Conservation (phyloP, 2,113 vertebrate species). For the Cavia porcellus region DNA sequence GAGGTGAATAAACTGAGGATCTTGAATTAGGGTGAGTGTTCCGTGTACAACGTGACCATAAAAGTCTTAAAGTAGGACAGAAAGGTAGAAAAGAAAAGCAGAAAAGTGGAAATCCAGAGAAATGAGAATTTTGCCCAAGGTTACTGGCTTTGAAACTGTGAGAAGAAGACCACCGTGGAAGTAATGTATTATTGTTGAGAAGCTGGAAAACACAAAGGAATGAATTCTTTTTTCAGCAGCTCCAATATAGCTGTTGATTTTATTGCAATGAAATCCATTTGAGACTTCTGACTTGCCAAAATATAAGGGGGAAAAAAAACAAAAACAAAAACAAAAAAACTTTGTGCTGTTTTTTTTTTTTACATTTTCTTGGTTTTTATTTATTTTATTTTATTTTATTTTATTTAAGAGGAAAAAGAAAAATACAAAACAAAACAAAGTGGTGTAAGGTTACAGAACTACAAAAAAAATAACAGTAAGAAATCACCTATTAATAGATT, state of each 20-base stretch:
- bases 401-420: no score
- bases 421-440: no score
- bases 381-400: no score
- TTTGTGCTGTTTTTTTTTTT: background rate
- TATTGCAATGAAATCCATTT: background rate
- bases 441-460: no score
- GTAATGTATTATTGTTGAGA: background rate
- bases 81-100: background rate
- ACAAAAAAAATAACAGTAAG: no score
- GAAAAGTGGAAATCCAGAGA: background rate
- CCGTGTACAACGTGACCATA: background rate
- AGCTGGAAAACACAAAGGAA: background rate
- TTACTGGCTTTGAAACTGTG: background rate
- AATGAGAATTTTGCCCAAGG: background rate
- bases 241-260: background rate
- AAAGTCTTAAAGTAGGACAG: background rate
- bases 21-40: background rate
- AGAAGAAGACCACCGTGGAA: background rate
- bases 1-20: background rate
- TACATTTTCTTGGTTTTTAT: no score
- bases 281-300: background rate
- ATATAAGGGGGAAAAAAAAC: background rate
- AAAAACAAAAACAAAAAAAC: background rate
- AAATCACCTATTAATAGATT: no score
- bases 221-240: background rate